These are phyloP conservation scores for Upupa epops DNA, from an alignment of 2,113 vertebrate species.

Conservation along the genomic window DNA sequence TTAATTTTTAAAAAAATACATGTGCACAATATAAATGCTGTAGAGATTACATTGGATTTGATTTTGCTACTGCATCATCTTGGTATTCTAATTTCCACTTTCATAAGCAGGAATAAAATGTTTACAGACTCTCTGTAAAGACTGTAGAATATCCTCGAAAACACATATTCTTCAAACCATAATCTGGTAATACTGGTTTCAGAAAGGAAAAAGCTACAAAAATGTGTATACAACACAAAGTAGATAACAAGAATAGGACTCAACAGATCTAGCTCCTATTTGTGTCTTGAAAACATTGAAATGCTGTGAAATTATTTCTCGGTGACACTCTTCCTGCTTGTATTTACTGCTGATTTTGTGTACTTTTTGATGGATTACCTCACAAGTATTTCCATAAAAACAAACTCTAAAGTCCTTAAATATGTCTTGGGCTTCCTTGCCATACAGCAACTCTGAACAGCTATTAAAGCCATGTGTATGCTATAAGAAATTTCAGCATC, in stretches of 20 bases:
- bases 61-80: neutral
- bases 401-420: neutral
- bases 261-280: neutral
- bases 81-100: neutral
- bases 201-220: neutral
- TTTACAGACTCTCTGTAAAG: neutral
- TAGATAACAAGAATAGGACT: rapidly evolving
- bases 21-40: neutral
- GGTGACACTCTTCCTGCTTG: neutral
- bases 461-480: neutral
- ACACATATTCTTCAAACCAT: neutral
- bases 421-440: neutral
- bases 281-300: neutral
- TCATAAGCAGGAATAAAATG: neutral
- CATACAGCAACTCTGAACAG: neutral
- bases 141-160: neutral
- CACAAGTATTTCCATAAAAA: neutral
- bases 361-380: neutral
- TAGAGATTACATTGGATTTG: slow-evolving; percentile 1
- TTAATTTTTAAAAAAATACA: neutral
- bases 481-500: neutral
- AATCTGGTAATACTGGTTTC: neutral
- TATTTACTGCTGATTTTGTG: neutral
- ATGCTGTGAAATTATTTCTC: neutral
- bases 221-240: neutral